Conservation (phyloP, 2,113 vertebrate species). For the Geococcyx californianus region DNA sequence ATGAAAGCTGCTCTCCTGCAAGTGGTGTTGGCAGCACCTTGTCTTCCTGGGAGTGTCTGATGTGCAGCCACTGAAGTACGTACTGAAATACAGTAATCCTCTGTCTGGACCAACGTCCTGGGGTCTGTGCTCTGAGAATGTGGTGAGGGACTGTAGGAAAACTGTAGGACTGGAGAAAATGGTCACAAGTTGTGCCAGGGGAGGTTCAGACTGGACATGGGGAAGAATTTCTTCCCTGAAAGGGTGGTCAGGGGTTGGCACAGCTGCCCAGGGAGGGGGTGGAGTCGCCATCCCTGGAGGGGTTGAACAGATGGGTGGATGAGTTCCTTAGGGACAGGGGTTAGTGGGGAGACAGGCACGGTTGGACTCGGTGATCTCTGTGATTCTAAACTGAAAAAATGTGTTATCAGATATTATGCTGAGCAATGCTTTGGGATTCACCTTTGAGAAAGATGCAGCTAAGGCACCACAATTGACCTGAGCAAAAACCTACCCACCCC, state of each 20-base stretch:
- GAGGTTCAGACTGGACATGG: too few species aligned
- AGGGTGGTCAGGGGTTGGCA: too few species aligned
- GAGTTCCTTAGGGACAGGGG: too few species aligned
- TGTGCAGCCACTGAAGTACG: neutral
- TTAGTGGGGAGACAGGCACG: too few species aligned
- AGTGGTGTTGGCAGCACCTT: neutral
- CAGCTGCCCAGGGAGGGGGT: too few species aligned
- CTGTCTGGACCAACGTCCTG: neutral
- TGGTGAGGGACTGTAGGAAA: neutral
- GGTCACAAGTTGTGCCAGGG: too few species aligned
- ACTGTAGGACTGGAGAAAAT: too few species aligned
- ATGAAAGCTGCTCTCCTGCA: neutral
- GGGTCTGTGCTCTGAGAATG: neutral
- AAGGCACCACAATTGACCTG: accelerated
- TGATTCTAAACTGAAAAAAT: too few species aligned
- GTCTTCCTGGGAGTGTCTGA: neutral
- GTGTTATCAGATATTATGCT: neutral
- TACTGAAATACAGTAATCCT: neutral
- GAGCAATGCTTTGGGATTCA: neutral
- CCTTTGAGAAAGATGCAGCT: neutral
- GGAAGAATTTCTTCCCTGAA: too few species aligned
- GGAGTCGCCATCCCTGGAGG: too few species aligned
- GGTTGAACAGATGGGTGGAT: too few species aligned
- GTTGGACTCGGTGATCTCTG: too few species aligned
- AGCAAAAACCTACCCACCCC: neutral